Percentiles rank a stretch among this genome's conserved stretches.
phyloP scores from a whole-genome alignment of 2,888 invertebrate genomes.

The Plebejus melissa region DNA sequence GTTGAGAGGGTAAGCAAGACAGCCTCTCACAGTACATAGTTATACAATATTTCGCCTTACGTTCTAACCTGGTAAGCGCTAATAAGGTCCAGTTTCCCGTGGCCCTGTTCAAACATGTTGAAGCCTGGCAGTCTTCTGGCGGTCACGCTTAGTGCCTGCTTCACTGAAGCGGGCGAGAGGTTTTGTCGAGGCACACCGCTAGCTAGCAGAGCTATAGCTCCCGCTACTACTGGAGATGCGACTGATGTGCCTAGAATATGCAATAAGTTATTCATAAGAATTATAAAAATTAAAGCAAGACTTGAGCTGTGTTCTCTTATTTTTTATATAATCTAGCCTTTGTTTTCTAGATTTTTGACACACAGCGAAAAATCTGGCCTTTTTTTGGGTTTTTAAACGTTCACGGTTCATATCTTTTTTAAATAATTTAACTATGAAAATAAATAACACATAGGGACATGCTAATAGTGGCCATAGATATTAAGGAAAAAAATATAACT shows the following conservation, averaged over 20 bases:
- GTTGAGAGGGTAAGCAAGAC: conserved; percentile 72
- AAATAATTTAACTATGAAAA: too few species aligned
- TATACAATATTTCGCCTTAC: background rate
- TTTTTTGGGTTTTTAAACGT: too few species aligned
- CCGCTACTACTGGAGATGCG: conserved; percentile 97
- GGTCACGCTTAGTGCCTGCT: conserved; percentile 95
- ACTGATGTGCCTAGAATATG: conserved; percentile 89
- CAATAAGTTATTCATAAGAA: background rate
- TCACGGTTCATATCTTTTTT: too few species aligned
- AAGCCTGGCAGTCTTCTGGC: conserved; percentile 90
- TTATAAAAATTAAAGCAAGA: too few species aligned
- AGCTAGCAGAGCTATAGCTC: conserved; percentile 93
- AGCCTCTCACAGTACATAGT: too few species aligned
- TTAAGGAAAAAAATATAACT: too few species aligned
- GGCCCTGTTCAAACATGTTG: conserved; percentile 98
- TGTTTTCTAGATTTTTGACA: too few species aligned
- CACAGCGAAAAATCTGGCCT: too few species aligned
- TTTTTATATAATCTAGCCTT: too few species aligned
- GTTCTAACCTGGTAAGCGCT: conserved; percentile 88
- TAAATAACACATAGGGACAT: too few species aligned
- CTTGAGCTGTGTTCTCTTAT: too few species aligned
- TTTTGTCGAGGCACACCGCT: conserved; percentile 86
- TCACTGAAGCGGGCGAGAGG: conserved; percentile 95
- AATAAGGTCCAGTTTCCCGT: conserved; percentile 94
- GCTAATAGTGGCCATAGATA: too few species aligned